Conservation (phyloP, 2,797 vertebrate genomes). For the Fistularia commersonii region DNA sequence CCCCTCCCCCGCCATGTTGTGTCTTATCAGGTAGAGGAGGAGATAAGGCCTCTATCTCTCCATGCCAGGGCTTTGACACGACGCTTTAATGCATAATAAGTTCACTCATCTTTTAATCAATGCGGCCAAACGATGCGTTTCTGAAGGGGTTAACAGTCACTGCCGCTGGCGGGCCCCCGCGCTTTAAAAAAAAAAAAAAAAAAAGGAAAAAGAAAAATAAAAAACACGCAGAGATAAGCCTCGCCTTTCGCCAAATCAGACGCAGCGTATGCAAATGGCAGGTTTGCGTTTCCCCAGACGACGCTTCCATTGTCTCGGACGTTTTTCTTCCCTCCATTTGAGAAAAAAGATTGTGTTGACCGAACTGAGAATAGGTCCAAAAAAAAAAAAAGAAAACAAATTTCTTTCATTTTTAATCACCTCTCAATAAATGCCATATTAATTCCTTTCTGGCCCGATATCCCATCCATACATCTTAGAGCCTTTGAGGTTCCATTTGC, state of each 20-base stretch:
- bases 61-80: slow-evolving; percentile 75
- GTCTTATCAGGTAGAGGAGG: slow-evolving; percentile 72
- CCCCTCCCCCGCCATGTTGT: slow-evolving; percentile 56
- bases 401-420: too few relatives aligned
- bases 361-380: too few relatives aligned
- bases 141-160: slow-evolving; percentile 69
- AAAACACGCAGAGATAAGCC: slow-evolving; percentile 61
- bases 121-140: slow-evolving; percentile 71
- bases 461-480: too few relatives aligned
- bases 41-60: slow-evolving; percentile 77
- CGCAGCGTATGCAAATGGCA: slow-evolving; percentile 58
- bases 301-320: too few relatives aligned
- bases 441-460: too few relatives aligned
- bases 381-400: too few relatives aligned
- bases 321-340: too few relatives aligned
- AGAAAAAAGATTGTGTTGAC: too few relatives aligned
- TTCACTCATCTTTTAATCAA: slow-evolving; percentile 76
- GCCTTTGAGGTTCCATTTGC: neutral
- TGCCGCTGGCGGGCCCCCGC: slow-evolving; percentile 54
- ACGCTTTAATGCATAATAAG: slow-evolving; percentile 81
- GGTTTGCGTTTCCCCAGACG: too few relatives aligned
- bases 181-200: too few relatives aligned
- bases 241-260: slow-evolving; percentile 42
- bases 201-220: slow-evolving; percentile 63
- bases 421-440: too few relatives aligned